These are phyloP conservation scores for Anastrepha ludens DNA, from an alignment of 1,140 invertebrate genomes.

Conservation along the genomic window DNA sequence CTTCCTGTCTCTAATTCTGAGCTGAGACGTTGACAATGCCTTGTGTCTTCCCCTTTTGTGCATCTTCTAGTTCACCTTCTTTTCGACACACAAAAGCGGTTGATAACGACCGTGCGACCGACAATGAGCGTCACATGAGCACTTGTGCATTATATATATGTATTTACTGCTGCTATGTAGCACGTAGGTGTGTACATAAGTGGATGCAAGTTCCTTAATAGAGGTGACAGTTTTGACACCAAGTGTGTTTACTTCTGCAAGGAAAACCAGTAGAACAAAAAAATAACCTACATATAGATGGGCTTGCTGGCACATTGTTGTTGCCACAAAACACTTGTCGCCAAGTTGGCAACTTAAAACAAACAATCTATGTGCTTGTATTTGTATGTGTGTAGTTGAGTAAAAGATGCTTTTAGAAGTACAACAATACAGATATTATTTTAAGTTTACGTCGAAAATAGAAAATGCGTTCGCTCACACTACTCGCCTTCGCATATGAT, in stretches of 20 bases:
- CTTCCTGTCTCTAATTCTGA: not conserved
- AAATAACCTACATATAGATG: not conserved
- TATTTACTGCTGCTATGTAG: not conserved
- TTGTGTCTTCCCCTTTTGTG: not conserved
- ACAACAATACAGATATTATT: not conserved
- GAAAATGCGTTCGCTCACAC: not conserved
- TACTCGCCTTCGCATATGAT: not conserved
- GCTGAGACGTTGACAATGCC: slow-evolving; percentile 35
- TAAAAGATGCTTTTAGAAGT: not conserved
- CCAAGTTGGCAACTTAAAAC: not conserved
- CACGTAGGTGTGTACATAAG: not conserved
- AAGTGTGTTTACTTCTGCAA: slow-evolving; percentile 37
- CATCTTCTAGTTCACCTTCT: not conserved
- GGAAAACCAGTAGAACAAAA: not conserved
- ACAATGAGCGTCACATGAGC: slow-evolving; percentile 7
- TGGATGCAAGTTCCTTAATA: slow-evolving; percentile 32
- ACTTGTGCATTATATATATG: not conserved
- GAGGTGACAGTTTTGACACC: slow-evolving; percentile 42
- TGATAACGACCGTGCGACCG: slow-evolving; percentile 15
- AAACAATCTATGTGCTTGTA: not conserved
- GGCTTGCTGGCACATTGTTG: not conserved
- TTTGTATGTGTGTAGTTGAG: not conserved
- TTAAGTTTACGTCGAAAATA: not conserved
- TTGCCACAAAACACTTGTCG: slow-evolving; percentile 35
- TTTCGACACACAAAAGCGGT: slow-evolving; percentile 17